A percentile compares a stretch with the other conserved stretches of the same genome.
Conservation (phyloP, 2,888 invertebrate species). For the Norana najaformis region DNA sequence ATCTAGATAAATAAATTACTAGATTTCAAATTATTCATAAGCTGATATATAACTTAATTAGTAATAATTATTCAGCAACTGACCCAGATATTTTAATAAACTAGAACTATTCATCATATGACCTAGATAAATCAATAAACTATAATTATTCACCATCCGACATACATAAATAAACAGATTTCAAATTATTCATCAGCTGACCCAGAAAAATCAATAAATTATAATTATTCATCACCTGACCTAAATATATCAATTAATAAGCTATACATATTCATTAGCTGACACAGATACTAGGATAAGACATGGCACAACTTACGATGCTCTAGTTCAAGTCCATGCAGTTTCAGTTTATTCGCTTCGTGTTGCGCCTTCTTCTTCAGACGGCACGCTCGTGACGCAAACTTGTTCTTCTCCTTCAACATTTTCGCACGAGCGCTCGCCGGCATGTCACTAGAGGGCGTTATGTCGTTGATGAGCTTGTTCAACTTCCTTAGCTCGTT, state of each 20-base stretch:
- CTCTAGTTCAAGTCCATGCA: constrained; percentile 88
- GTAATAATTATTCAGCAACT: too few relatives aligned
- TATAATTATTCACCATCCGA: too few relatives aligned
- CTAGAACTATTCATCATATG: not conserved
- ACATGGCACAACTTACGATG: constrained; percentile 76
- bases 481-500: constrained; percentile 88
- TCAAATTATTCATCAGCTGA: not conserved
- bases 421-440: constrained; percentile 30
- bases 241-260: not conserved
- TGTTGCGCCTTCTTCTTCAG: constrained; percentile 98
- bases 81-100: too few relatives aligned
- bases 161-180: too few relatives aligned
- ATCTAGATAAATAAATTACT: too few relatives aligned
- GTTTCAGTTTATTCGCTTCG: constrained; percentile 95
- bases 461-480: constrained; percentile 90
- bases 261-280: not conserved
- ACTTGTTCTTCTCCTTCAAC: constrained; percentile 93
- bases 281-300: too few relatives aligned
- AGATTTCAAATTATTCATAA: too few relatives aligned
- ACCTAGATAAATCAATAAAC: too few relatives aligned
- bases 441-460: constrained; percentile 73
- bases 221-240: constrained; percentile 16
- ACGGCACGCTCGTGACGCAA: constrained; percentile 92
- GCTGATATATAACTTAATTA: too few relatives aligned
- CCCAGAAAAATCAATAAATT: not conserved